Evolutionary conservation across 2,113 vertebrate species (phyloP).

Genomic region (Dermatemys mawii): DNA sequence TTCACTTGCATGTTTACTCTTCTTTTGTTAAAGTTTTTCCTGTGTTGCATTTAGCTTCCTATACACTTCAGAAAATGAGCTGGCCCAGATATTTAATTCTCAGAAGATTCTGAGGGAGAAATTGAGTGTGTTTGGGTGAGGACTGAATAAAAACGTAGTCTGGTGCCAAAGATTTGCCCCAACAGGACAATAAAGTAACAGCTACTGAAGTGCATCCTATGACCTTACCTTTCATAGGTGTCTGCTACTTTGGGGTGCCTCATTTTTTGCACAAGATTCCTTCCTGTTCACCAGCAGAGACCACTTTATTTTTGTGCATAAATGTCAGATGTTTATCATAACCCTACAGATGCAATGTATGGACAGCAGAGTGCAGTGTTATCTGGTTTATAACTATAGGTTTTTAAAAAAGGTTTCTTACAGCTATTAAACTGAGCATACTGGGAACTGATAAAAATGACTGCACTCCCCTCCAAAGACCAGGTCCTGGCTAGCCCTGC

Average conservation of each 20-base stretch:
- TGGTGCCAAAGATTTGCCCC: neutral
- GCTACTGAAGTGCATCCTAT: neutral
- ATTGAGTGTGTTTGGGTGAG: neutral
- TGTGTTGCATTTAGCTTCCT: neutral
- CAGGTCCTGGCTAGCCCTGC: neutral
- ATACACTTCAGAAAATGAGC: neutral
- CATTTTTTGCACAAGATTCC: neutral
- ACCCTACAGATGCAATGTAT: neutral
- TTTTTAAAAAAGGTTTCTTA: neutral
- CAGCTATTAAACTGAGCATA: accelerated
- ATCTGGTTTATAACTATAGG: neutral
- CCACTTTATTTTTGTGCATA: neutral
- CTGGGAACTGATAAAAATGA: neutral
- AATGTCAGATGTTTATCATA: neutral
- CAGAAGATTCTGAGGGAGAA: neutral
- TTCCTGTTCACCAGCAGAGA: neutral
- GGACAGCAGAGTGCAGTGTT: conserved; percentile 22
- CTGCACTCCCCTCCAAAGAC: neutral
- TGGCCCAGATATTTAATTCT: neutral
- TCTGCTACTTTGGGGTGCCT: neutral
- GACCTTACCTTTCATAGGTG: neutral
- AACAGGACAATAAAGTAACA: accelerated
- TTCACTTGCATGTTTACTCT: neutral
- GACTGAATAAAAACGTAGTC: neutral
- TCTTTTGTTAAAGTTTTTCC: neutral